Conservation (phyloP, 2,888 invertebrate genomes). For the Criorhina ranunculi region DNA sequence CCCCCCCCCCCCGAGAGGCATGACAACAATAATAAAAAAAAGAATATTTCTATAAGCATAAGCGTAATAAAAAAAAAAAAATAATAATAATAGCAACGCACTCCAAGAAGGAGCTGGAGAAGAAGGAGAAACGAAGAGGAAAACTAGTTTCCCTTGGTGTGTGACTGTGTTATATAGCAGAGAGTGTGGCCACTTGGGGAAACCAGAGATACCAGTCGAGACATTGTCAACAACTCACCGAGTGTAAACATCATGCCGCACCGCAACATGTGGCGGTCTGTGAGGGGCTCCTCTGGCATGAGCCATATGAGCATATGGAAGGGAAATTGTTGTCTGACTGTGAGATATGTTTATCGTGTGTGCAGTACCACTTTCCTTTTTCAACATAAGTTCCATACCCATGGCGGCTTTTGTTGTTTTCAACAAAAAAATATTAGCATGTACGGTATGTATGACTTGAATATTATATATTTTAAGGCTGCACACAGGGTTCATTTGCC, state of each 20-base stretch:
- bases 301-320: conserved; percentile 62
- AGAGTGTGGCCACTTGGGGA: conserved; percentile 18
- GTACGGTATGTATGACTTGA: conserved; percentile 10
- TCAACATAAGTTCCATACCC: conserved; percentile 69
- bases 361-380: conserved; percentile 70
- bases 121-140: conserved; percentile 28
- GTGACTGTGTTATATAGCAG: conserved; percentile 6
- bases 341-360: conserved; percentile 62
- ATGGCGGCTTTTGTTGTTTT: conserved; percentile 57
- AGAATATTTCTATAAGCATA: conserved; percentile 47
- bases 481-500: conserved; percentile 1
- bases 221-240: conserved; percentile 60
- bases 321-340: conserved; percentile 73
- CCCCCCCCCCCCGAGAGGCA: conserved; percentile 12
- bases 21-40: conserved; percentile 70
- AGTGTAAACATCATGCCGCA: conserved; percentile 61
- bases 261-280: conserved; percentile 64
- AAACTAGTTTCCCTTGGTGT: conserved; percentile 66
- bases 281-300: conserved; percentile 15
- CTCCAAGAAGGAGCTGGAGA: not conserved
- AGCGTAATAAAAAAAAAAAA: conserved; percentile 61
- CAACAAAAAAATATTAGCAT: conserved; percentile 17
- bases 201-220: conserved; percentile 55
- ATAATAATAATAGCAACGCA: conserved; percentile 31
- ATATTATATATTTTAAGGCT: conserved; percentile 8